Evolutionary conservation across 2,888 invertebrate species (phyloP), one percentile per base, ranked within the genome.

Genomic region (Phymatocera aterrima): DNA sequence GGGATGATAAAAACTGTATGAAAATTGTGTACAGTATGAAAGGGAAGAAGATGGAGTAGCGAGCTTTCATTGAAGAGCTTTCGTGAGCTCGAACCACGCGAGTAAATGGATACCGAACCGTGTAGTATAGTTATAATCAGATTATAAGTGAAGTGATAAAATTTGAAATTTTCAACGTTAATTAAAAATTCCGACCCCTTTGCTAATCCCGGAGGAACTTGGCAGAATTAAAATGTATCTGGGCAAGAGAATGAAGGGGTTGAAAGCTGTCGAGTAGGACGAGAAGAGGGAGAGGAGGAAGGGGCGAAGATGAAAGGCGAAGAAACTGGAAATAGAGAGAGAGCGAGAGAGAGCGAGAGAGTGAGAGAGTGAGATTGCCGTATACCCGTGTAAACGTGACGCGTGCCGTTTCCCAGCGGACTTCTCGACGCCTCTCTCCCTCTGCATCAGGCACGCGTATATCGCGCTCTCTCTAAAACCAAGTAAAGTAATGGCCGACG

Each of bases 371-470:
- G 65, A 70, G 72, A 24, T 18, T 34, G 80, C 81, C 82, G 82
- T 82, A 83, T 85, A 86, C 83, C 82, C 64, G 82, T 82, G 82
- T 79, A 84, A 72, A 84, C 82, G 87, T 80, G 88, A 89, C 89
- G 89, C 89, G 89, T 89, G 89, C 89, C 88, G 86, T 86, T 87
- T 88, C 87, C n/a, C 84, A 85, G 82, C 83, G 83, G 84, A 86
- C 87, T 86, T 86, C 85, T 85, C 81, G 87, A 88, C 87, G 88
- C 86, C 86, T 84, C 81, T 87, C 81, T 83, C 81, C 84, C 78
- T 83, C 82, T 51, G 51, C 21, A 60, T 21, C 65, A n/a, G n/a
- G n/a, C 74, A 61, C 54, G 31, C 51, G 72, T 79, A 79, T 82
- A 83, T 83, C 84, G 83, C 85, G 81, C 85, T 85, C 84, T 83